A percentile compares a stretch with the other conserved stretches of the same genome.
These are phyloP conservation scores for Paguma larvata DNA, from an alignment of 2,797 vertebrate species.

Conservation along the genomic window DNA sequence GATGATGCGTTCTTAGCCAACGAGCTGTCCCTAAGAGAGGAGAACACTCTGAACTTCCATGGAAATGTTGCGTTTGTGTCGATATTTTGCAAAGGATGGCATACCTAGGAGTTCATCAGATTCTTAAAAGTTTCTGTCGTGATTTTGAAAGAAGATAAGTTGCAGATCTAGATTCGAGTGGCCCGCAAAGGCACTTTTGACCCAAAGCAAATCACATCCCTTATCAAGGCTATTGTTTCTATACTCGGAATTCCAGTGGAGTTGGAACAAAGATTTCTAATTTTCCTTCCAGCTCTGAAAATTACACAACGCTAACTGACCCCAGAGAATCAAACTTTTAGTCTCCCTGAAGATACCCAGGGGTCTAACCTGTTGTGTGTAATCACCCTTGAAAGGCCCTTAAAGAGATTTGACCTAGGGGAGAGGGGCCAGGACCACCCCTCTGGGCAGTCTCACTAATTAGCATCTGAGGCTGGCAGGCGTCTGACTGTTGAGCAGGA, in stretches of 20 bases:
- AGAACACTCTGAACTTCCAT: not conserved
- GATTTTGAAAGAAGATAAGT: not conserved
- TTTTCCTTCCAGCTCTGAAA: constrained; percentile 53
- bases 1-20: not conserved
- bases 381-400: constrained; percentile 45
- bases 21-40: not conserved
- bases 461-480: constrained; percentile 26
- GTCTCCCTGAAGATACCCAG: not conserved
- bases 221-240: constrained; percentile 46
- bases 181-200: constrained; percentile 21
- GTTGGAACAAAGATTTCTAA: not conserved
- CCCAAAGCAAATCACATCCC: not conserved
- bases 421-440: constrained; percentile 11
- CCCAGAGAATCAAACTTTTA: constrained; percentile 47
- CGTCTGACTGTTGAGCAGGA: not conserved
- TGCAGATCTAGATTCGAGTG: not conserved
- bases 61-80: not conserved
- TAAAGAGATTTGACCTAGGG: not conserved
- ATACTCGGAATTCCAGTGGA: not conserved
- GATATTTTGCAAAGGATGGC: not conserved
- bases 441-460: constrained; percentile 58
- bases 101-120: not conserved
- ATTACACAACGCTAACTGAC: constrained; percentile 10
- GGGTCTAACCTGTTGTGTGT: not conserved
- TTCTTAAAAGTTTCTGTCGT: not conserved